A percentile compares a stretch with the other conserved stretches of the same genome.
Conservation (phyloP, 2,888 invertebrate genomes). For the Zaprionus lineosus region DNA sequence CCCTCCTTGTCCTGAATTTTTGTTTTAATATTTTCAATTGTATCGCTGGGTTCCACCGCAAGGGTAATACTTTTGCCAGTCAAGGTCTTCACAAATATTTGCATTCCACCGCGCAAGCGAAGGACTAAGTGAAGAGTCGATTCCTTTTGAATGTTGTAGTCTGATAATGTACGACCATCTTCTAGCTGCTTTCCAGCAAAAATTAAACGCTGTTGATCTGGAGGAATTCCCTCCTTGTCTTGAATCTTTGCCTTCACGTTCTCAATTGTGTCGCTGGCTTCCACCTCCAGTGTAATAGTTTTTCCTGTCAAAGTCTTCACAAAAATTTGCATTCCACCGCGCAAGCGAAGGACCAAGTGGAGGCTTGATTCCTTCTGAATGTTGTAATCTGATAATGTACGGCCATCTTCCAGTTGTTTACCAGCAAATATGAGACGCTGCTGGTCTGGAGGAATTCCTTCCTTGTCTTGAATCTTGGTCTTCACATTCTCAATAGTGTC, state of each 20-base stretch:
- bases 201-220: no score
- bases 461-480: conserved; percentile 68
- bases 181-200: no score
- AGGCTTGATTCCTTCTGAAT: conserved; percentile 88
- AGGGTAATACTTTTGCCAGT: no score
- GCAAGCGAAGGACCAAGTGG: conserved; percentile 90
- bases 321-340: conserved; percentile 58
- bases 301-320: conserved; percentile 66
- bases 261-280: conserved; percentile 61
- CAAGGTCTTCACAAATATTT: no score
- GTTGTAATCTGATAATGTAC: conserved; percentile 61
- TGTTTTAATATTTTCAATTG: no score
- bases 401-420: conserved; percentile 66
- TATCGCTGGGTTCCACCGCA: no score
- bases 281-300: conserved; percentile 69
- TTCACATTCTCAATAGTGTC: conserved; percentile 68
- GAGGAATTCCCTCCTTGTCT: no score
- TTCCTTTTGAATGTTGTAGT: no score
- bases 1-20: no score
- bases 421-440: conserved; percentile 70
- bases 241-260: conserved; percentile 66
- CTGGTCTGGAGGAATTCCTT: conserved; percentile 71
- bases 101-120: no score
- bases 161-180: no score
- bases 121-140: no score